Base-by-base conservation (phyloP, 1,140 invertebrate genomes). In the Hyposmocoma kahamanoa region DNA sequence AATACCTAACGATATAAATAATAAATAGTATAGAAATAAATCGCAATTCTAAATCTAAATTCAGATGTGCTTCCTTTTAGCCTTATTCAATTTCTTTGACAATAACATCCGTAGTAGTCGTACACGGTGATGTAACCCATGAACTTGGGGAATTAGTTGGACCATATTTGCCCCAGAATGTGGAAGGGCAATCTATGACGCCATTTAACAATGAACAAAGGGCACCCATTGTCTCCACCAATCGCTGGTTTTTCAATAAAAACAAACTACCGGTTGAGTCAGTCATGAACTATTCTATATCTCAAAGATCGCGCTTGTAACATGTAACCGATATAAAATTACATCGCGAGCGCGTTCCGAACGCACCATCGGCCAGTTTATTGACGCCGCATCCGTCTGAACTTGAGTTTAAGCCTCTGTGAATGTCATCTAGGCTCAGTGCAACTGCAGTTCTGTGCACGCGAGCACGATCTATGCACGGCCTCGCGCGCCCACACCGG, bases 341-440 rank as follows among this genome's bases (percentile, higher is more conserved):
- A 77, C 66, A 72, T 66, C 49, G 49, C 46, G 48, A 50, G 56
- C 53, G 32, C 46, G 56, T 71, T 59, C 67, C 62, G 45, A 63
- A 60, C 56, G 60, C 49, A 58, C 44, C 47, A 63, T 53, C 61
- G 64, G 60, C 41, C 60, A 73, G 71, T 78, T 72, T 73, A 73
- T 73, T 73, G 72, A 68, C 75, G 76, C 62, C 58, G 60, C 63
- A 69, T 72, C 65, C 66, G 67, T 52, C 61, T 83, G 76, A 80
- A 81, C 77, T 81, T 84, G 75, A 67, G 66, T 67, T 59, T 72
- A 72, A 74, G 69, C 64, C 70, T 67, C 53, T 64, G 77, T 62
- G 78, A 84, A 84, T 84, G 80, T 77, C 80, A 78, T 73, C 80
- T 78, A 76, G 74, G 32, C 67, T 78, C 80, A 82, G 77, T 84